phyloP scores from a whole-genome alignment of 2,113 vertebrate genomes.

The Syngnathus floridae region DNA sequence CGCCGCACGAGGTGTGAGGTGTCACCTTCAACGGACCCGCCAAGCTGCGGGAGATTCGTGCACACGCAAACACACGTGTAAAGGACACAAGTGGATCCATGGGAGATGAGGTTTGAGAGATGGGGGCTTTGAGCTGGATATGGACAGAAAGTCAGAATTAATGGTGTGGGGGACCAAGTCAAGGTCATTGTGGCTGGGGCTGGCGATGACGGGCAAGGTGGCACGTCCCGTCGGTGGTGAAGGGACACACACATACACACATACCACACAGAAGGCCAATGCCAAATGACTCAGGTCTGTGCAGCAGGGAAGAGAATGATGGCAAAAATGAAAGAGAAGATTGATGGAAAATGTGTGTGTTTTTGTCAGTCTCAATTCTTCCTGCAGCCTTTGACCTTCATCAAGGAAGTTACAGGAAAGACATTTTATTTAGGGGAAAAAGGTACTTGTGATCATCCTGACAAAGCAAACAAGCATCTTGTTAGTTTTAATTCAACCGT shows the following conservation, averaged over 20 bases:
- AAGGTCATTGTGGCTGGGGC: slow-evolving; percentile 53
- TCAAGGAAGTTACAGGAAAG: not conserved
- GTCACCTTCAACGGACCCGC: slow-evolving; percentile 92
- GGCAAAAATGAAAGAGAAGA: slow-evolving; percentile 41
- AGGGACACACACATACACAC: slow-evolving; percentile 26
- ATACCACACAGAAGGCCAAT: slow-evolving; percentile 19
- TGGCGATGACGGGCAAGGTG: slow-evolving; percentile 47
- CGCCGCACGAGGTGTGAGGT: slow-evolving; percentile 81
- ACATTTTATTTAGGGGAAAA: not conserved
- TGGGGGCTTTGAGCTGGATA: slow-evolving; percentile 44
- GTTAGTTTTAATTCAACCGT: too few relatives aligned
- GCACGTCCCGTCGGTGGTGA: slow-evolving; percentile 40
- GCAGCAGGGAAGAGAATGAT: slow-evolving; percentile 51
- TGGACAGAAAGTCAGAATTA: slow-evolving; percentile 52
- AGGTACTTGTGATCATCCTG: not conserved
- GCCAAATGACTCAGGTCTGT: slow-evolving; percentile 58
- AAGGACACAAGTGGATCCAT: slow-evolving; percentile 42
- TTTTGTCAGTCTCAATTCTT: slow-evolving; percentile 34
- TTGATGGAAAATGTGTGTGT: slow-evolving; percentile 38
- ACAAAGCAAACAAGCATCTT: not conserved
- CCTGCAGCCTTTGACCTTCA: slow-evolving; percentile 9
- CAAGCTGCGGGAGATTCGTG: slow-evolving; percentile 79
- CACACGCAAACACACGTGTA: slow-evolving; percentile 22
- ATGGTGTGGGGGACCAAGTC: slow-evolving; percentile 45
- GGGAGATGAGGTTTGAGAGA: slow-evolving; percentile 53